These are phyloP conservation scores for Crotalus horridus DNA, from an alignment of 2,113 vertebrate genomes.

Conservation along the genomic window DNA sequence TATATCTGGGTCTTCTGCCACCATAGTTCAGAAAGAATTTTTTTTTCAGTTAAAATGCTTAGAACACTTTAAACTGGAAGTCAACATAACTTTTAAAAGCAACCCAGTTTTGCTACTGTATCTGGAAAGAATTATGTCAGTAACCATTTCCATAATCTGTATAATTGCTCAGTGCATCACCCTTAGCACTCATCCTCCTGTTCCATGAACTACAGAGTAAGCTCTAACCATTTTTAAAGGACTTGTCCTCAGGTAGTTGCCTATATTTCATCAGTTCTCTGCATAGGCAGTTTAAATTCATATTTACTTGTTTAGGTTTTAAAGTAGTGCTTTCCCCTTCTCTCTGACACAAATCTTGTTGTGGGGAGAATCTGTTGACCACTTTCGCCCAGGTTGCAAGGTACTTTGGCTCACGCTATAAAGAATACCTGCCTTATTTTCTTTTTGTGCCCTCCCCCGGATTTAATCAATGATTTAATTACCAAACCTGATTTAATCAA, in stretches of 20 bases:
- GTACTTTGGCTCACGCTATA: neutral
- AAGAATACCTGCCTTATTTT: neutral
- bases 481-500: neutral
- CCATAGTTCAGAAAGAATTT: neutral
- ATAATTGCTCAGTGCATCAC: neutral
- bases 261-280: neutral
- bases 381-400: neutral
- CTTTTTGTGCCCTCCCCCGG: neutral
- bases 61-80: neutral
- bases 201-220: neutral
- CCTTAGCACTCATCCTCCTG: neutral
- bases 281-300: neutral
- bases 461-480: neutral
- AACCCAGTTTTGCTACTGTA: neutral
- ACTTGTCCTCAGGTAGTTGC: neutral
- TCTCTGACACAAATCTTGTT: neutral
- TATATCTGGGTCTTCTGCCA: neutral
- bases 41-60: neutral
- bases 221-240: neutral
- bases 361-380: neutral
- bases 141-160: neutral
- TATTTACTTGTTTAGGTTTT: neutral
- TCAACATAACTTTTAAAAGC: neutral
- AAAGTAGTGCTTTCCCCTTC: neutral
- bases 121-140: neutral